Evolutionary conservation across 2,797 vertebrate genomes (phyloP), one percentile per base, ranked within the genome.

Genomic region (Sebastes trivittatus): DNA sequence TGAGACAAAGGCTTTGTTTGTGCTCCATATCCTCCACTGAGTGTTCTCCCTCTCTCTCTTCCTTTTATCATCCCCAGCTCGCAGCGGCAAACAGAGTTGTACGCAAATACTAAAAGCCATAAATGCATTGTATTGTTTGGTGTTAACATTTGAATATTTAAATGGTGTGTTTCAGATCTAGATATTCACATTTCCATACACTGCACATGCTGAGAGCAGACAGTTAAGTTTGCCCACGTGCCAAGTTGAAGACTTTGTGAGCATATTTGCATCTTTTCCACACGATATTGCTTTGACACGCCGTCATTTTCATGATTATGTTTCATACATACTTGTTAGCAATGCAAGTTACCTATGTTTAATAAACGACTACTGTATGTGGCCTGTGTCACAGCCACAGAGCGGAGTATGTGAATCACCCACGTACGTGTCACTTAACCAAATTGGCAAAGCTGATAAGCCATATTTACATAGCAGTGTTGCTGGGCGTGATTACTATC

Each of bases 81-180:
- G 59, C 66, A 85, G 88, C 80, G 92, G 91, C 92, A 95, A 95
- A 95, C 93, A 93, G 89, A 90, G 90, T 93, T 93, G 91, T 92
- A 96, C 94, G 95, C 93, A 96, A 96, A 95, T 94, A 78, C 69
- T 77, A 78, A 92, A 83, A 94, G 86, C 88, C 85, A 89, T 92
- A 86, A n/a, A 93, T 85, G 85, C 86, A 88, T 87, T 88, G 87
- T 86, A 95, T 91, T 95, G 94, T 95, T 96, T 95, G 92, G 86
- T 91, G 86, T 91, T 86, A 86, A 86, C 80, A 95, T 96, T 96
- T 96, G 94, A 95, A 96, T 96, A 96, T 95, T 95, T 88, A 95
- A 96, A 96, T 94, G 67, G 56, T 62, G 76, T 30, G 83, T 91
- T 95, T 94, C 87, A 95, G 90, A 96, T 95, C 88, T 86, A 92